Conservation (phyloP, 2,888 invertebrate species). For the Pachydiplax longipennis region DNA sequence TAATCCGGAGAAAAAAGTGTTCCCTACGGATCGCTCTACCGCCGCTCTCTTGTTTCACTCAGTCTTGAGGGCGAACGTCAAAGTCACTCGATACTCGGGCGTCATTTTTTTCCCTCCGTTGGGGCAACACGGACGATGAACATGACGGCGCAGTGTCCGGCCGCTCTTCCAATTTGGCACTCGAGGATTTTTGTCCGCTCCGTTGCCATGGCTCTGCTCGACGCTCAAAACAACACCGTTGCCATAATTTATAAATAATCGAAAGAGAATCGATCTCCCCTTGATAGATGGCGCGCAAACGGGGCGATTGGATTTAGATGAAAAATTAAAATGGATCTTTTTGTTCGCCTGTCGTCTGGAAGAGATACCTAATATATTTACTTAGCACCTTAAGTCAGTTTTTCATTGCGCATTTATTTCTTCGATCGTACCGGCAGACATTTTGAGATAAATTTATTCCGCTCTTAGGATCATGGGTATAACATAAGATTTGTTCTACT, state of each 20-base stretch:
- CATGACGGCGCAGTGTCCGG: neutral
- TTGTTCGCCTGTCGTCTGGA: no score
- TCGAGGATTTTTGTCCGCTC: neutral
- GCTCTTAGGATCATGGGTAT: no score
- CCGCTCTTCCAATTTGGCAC: neutral
- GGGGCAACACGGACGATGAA: neutral
- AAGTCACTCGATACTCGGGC: neutral
- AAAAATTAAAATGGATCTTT: no score
- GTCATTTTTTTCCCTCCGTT: neutral
- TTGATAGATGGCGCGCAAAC: no score
- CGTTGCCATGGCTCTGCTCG: neutral
- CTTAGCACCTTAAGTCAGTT: no score
- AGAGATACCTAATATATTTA: no score
- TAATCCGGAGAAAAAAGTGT: neutral
- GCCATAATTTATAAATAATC: neutral
- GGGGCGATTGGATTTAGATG: no score
- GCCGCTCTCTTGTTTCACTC: neutral
- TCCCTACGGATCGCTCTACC: neutral
- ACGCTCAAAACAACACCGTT: neutral
- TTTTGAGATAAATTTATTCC: no score
- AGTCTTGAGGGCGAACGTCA: neutral
- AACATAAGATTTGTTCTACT: no score
- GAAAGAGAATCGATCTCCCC: neutral
- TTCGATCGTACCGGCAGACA: no score
- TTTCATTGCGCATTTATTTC: no score